phyloP scores from a whole-genome alignment of 1,140 invertebrate genomes.

The Aleiodes sp. region DNA sequence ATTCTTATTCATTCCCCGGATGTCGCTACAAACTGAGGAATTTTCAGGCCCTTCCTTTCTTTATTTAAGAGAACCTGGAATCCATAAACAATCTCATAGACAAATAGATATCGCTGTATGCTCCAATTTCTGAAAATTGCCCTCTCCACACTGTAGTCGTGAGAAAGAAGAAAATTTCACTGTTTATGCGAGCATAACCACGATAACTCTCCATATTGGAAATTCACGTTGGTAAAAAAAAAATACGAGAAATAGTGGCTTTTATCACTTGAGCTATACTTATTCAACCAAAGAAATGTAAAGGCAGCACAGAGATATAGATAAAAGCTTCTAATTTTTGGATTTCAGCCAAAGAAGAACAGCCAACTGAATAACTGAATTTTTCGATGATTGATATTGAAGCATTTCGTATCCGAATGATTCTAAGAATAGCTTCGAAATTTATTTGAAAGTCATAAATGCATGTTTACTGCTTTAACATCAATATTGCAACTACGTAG shows the following conservation, averaged over 20 bases:
- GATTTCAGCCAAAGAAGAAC: conserved; percentile 26
- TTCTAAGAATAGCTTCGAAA: not conserved
- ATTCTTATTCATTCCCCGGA: too few species aligned
- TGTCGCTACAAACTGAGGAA: too few species aligned
- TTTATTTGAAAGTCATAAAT: conserved; percentile 6
- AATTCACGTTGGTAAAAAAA: not conserved
- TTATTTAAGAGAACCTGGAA: too few species aligned
- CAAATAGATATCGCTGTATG: not conserved
- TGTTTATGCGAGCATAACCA: not conserved
- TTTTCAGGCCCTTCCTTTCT: too few species aligned
- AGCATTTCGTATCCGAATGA: not conserved
- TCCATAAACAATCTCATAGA: not conserved
- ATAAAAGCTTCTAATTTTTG: conserved; percentile 18
- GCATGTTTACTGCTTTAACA: not conserved
- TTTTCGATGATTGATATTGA: not conserved
- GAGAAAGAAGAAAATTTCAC: conserved; percentile 16
- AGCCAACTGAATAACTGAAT: not conserved
- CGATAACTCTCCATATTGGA: conserved; percentile 23
- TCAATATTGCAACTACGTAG: not conserved
- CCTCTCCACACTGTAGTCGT: not conserved
- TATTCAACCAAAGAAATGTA: conserved; percentile 19
- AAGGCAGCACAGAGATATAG: not conserved
- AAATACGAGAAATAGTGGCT: not conserved
- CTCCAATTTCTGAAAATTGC: not conserved
- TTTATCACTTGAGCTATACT: conserved; percentile 23